A percentile compares a stretch with the other conserved stretches of the same genome.
These are phyloP conservation scores for Octopus sinensis DNA, from an alignment of 1,140 invertebrate species.

Conservation along the genomic window DNA sequence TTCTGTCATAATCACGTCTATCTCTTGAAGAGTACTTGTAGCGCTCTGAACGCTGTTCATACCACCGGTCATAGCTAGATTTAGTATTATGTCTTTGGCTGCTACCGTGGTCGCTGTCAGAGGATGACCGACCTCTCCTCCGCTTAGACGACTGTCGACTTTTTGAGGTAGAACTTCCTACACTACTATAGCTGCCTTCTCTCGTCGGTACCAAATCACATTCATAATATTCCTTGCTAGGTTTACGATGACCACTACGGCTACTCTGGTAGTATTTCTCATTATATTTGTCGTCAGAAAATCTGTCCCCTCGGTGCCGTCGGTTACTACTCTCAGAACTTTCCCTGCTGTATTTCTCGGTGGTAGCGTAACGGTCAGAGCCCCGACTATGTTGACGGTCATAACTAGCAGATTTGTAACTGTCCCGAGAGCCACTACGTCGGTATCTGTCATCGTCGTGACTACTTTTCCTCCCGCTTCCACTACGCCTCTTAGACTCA, in stretches of 20 bases:
- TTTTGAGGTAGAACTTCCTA: background rate
- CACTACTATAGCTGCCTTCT: conserved; percentile 5
- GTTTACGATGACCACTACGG: conserved; percentile 12
- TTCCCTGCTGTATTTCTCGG: background rate
- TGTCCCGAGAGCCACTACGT: background rate
- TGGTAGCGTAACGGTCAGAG: background rate
- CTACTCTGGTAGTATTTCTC: background rate
- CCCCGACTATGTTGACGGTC: background rate
- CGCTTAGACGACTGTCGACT: background rate
- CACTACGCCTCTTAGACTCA: background rate
- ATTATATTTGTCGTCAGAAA: conserved; percentile 16
- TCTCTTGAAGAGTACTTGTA: conserved; percentile 12
- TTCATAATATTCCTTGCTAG: conserved; percentile 19
- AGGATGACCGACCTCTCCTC: conserved; percentile 16
- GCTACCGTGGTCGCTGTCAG: conserved; percentile 12
- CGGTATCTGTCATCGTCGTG: background rate
- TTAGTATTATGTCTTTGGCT: background rate
- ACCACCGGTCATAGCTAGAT: conserved; percentile 19
- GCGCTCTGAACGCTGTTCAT: conserved; percentile 15
- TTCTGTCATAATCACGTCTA: conserved; percentile 31
- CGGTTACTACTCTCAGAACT: background rate
- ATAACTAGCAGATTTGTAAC: conserved; percentile 1
- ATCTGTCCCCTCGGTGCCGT: background rate
- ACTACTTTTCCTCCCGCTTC: background rate
- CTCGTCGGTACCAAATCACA: background rate